Base-by-base conservation (phyloP, 2,888 invertebrate species). In the Punctoribates punctum region DNA sequence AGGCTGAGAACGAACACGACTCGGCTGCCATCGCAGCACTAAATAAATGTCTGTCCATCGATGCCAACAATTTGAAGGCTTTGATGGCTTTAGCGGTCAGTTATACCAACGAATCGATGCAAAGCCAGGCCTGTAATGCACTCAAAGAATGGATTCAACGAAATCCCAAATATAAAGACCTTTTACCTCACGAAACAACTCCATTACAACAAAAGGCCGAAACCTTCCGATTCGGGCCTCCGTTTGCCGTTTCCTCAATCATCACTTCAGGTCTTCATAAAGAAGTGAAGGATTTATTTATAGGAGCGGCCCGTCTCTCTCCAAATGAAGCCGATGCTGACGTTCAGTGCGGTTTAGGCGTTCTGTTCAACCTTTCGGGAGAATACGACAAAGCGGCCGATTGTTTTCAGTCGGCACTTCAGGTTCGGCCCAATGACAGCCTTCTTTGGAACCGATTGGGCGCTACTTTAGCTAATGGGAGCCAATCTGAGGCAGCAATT, bases 1-100 rank as follows among this genome's bases (percentile, higher is more conserved):
- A 97, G 84, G 95, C 98, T 54, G 96, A 98, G 87, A 99, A 99
- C 86, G 99, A 99, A 86, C 96, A 90, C 85, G 98, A 99, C 85
- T 91, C 93, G 3, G 87, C 90, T 80, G 96, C 96, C 13, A 98
- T 99, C 81, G 89, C 92, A 67, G 98, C 98, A 0, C 86, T 98
- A 42, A 92, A 91, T 82, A 91, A 85, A 79, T 94, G 95, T 77
- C 83, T 95, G 72, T 88, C 89, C 77, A 83, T 97, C 75, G 89
- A 93, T 78, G 91, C 94, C 0, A 86, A 88, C 13, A 94, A 96
- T 84, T 85, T 91, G 73, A 88, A 88, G 79, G 96, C 94, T 0
- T 87, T 96, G 75, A 92, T 97, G 89, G 90, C 93, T 0, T 85
- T 98, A 75, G 94, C 96, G 48, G 94, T 96, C 23, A 93, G 94